Evolutionary conservation across 1,140 invertebrate species (phyloP).

Genomic region (Cyclina sinensis): DNA sequence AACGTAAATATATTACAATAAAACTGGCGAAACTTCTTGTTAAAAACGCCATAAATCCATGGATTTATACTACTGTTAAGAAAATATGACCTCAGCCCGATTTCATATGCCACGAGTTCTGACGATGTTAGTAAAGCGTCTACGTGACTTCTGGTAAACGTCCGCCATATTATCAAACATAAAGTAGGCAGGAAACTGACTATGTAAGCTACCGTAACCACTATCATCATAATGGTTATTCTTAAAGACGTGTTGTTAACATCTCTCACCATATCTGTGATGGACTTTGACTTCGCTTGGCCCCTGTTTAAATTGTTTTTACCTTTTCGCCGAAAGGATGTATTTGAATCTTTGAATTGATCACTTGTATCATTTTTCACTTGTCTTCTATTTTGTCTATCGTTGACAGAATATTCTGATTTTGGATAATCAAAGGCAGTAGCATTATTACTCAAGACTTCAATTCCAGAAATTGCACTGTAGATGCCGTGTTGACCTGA

Average conservation of each 20-base stretch:
- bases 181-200: conserved; percentile 60
- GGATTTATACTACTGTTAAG: conserved; percentile 55
- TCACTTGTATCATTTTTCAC: too few relatives aligned
- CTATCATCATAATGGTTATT: conserved; percentile 39
- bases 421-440: too few relatives aligned
- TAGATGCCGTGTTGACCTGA: too few relatives aligned
- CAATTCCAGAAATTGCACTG: too few relatives aligned
- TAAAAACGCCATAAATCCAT: conserved; percentile 54
- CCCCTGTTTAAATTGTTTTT: too few relatives aligned
- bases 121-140: neutral
- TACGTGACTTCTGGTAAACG: neutral
- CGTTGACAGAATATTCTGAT: too few relatives aligned
- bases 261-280: neutral
- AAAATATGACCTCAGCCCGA: conserved; percentile 42
- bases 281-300: neutral
- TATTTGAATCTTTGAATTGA: too few relatives aligned
- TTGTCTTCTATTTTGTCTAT: too few relatives aligned
- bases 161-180: conserved; percentile 22
- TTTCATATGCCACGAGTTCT: neutral
- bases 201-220: conserved; percentile 55
- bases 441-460: too few relatives aligned
- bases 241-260: neutral
- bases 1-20: too few relatives aligned
- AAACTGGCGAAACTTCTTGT: conserved; percentile 43
- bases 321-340: too few relatives aligned